Percentiles rank a stretch among this genome's conserved stretches.
Evolutionary conservation across 2,113 vertebrate genomes (phyloP).

Genomic region (Cyanistes caeruleus): DNA sequence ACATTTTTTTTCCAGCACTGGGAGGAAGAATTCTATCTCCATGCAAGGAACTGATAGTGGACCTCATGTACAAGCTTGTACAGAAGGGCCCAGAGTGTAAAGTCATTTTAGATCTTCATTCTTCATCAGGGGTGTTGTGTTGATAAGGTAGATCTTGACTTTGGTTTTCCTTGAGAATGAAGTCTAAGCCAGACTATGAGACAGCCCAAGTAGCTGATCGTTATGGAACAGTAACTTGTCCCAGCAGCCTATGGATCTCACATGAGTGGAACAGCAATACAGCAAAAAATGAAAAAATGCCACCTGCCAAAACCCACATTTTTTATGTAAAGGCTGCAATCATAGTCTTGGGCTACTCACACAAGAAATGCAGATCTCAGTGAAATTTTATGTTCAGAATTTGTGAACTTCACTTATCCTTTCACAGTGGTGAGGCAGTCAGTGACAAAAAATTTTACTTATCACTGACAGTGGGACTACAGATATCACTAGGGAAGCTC

Average conservation of each 20-base stretch:
- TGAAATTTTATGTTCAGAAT: neutral
- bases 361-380: neutral
- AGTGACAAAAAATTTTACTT: neutral
- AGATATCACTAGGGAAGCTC: neutral
- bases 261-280: neutral
- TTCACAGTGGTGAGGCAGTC: neutral
- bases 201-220: neutral
- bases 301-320: neutral
- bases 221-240: neutral
- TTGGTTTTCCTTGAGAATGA: neutral
- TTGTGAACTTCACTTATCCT: neutral
- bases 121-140: neutral
- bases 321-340: neutral
- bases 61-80: neutral
- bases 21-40: neutral
- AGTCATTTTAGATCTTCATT: neutral
- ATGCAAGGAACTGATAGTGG: neutral
- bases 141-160: neutral
- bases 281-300: neutral
- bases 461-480: neutral
- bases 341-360: neutral
- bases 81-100: neutral
- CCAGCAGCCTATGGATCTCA: fast-evolving
- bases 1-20: neutral
- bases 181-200: neutral